Evolutionary conservation across 2,888 invertebrate species (phyloP).

Genomic region (Caenorhabditis doughertyi): DNA sequence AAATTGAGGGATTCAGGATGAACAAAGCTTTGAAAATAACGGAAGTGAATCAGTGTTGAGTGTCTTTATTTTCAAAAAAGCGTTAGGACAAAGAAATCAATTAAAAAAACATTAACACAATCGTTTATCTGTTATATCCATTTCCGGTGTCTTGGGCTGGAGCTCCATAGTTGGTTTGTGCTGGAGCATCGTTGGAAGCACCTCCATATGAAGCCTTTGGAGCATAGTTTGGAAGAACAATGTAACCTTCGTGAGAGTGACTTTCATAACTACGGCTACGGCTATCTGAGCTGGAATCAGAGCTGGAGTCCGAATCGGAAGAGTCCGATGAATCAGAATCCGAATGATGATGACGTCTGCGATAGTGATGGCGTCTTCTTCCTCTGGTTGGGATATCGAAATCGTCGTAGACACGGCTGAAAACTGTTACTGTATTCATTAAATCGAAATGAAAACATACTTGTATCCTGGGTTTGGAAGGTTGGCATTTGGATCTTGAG

Average conservation of each 20-base stretch:
- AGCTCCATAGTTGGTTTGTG: slow-evolving; percentile 13
- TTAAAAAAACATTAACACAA: too few species aligned
- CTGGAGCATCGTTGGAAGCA: slow-evolving; percentile 36
- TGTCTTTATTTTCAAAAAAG: neutral
- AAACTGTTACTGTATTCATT: too few species aligned
- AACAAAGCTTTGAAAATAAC: too few species aligned
- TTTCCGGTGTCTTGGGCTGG: slow-evolving; percentile 13
- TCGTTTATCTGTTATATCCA: too few species aligned
- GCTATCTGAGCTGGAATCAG: slow-evolving; percentile 3
- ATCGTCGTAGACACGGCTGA: slow-evolving; percentile 28
- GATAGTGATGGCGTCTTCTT: slow-evolving; percentile 4
- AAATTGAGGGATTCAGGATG: too few species aligned
- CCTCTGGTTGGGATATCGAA: slow-evolving; percentile 12
- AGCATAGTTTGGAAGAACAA: slow-evolving; percentile 1
- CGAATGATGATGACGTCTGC: neutral
- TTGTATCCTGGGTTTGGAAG: slow-evolving; percentile 28
- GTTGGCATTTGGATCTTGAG: slow-evolving; percentile 10
- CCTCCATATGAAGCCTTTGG: slow-evolving; percentile 19
- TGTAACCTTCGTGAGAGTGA: neutral
- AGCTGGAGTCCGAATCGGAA: neutral
- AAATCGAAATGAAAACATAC: neutral
- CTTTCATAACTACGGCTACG: slow-evolving; percentile 12
- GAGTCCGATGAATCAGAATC: neutral
- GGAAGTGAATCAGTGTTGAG: too few species aligned
- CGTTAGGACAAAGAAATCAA: neutral